These are phyloP conservation scores for Bombus turneri DNA, from an alignment of 1,140 invertebrate species.

Conservation along the genomic window DNA sequence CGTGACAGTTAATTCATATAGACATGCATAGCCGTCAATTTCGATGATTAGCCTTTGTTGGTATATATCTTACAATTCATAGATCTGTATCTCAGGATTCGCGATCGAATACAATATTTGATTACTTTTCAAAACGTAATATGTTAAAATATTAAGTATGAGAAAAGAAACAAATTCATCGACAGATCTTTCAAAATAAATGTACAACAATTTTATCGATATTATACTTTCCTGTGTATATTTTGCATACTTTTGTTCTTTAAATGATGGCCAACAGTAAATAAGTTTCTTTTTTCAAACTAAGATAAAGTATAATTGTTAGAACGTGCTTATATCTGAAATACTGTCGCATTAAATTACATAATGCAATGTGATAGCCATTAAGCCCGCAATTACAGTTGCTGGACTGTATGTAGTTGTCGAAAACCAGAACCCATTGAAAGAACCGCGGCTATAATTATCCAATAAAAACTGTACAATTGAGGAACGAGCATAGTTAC, in stretches of 20 bases:
- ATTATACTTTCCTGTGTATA: too few relatives aligned
- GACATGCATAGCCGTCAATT: background rate
- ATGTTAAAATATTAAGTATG: too few relatives aligned
- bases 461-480: conserved; percentile 11
- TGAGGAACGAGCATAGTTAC: background rate
- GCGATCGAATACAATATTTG: too few relatives aligned
- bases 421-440: conserved; percentile 11
- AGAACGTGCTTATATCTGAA: background rate
- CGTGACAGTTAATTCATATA: conserved; percentile 13
- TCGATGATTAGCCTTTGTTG: background rate
- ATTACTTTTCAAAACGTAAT: too few relatives aligned
- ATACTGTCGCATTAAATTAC: conserved; percentile 11
- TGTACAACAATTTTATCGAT: too few relatives aligned
- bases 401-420: background rate
- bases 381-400: background rate
- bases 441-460: conserved; percentile 13
- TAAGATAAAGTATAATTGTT: background rate
- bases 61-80: too few relatives aligned
- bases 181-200: too few relatives aligned
- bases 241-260: too few relatives aligned
- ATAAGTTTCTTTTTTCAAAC: background rate
- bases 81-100: too few relatives aligned
- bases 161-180: too few relatives aligned
- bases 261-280: too few relatives aligned
- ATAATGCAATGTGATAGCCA: conserved; percentile 22